Conservation (phyloP, 2,113 vertebrate species). For the pig (Sus scrofa) region DNA sequence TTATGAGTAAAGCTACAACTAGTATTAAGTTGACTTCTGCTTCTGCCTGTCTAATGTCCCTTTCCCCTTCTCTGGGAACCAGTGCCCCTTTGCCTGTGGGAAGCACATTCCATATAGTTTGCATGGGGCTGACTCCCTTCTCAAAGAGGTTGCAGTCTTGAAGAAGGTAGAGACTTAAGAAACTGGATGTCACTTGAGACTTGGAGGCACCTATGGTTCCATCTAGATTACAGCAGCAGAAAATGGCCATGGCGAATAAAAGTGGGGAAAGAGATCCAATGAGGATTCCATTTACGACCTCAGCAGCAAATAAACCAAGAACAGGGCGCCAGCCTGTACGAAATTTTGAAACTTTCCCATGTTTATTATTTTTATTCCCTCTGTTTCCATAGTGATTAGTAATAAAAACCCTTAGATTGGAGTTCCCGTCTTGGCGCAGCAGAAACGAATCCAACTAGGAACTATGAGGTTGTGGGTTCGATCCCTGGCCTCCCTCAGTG, state of each 20-base stretch:
- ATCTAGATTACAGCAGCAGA: not conserved
- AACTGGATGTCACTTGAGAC: not conserved
- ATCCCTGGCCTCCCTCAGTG: too few relatives aligned
- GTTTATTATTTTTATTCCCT: conserved; percentile 31
- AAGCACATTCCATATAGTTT: not conserved
- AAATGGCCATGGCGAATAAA: conserved; percentile 15
- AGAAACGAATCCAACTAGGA: too few relatives aligned
- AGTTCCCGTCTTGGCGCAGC: too few relatives aligned
- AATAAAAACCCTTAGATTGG: not conserved
- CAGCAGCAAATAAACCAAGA: not conserved
- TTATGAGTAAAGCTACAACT: not conserved
- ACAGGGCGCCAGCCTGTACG: not conserved
- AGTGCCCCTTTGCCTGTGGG: not conserved
- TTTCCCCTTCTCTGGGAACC: not conserved
- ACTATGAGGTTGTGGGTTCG: too few relatives aligned
- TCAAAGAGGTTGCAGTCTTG: not conserved
- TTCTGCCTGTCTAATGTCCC: not conserved
- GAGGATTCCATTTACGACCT: not conserved
- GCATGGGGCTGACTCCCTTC: not conserved
- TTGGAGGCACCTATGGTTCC: not conserved
- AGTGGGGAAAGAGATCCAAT: not conserved
- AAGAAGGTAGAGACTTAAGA: conserved; percentile 7
- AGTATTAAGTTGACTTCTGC: not conserved
- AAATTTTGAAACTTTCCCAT: conserved; percentile 3
- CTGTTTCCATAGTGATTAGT: conserved; percentile 12